phyloP scores from a whole-genome alignment of 2,797 vertebrate genomes.

The Rhabdophis nuchalis region DNA sequence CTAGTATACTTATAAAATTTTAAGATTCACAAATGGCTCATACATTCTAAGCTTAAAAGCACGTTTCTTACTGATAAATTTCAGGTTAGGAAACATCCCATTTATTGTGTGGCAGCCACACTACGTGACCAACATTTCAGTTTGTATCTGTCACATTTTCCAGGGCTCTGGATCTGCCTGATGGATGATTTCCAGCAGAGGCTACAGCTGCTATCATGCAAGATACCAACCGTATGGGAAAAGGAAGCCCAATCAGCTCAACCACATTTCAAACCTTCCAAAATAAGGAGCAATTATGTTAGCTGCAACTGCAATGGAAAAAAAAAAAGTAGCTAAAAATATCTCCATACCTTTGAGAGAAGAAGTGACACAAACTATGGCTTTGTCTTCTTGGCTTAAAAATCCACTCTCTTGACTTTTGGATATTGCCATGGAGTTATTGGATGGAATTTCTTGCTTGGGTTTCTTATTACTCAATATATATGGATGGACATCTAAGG shows the following conservation, averaged over 20 bases:
- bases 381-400: constrained; percentile 84
- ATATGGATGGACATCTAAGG: constrained; percentile 95
- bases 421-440: constrained; percentile 77
- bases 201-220: not conserved
- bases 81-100: not conserved
- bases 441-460: constrained; percentile 77
- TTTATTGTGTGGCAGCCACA: not conserved
- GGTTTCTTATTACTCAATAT: constrained; percentile 88
- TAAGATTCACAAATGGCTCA: not conserved
- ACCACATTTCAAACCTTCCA: not conserved
- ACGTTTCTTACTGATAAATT: not conserved
- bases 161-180: not conserved
- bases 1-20: not conserved
- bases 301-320: not conserved
- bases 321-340: not conserved
- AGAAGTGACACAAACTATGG: constrained; percentile 80
- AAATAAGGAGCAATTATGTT: not conserved
- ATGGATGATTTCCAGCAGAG: not conserved
- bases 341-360: constrained; percentile 80
- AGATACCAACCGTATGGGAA: not conserved
- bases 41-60: not conserved
- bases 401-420: constrained; percentile 86
- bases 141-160: not conserved
- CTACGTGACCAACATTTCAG: not conserved
- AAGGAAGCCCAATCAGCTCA: not conserved